Conservation (phyloP, 1,140 invertebrate genomes). For the Mercenaria mercenaria region DNA sequence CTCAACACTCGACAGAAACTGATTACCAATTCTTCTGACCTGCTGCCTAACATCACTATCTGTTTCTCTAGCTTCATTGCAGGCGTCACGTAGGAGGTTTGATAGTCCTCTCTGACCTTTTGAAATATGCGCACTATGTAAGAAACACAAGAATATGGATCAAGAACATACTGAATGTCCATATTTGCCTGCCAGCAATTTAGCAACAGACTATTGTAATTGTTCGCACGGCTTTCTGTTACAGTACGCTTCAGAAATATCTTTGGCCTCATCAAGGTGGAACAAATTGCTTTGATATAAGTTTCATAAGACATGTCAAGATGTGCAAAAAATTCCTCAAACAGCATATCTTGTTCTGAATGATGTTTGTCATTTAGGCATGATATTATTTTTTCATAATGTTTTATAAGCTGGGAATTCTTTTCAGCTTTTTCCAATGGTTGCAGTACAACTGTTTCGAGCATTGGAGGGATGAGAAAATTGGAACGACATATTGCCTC, state of each 20-base stretch:
- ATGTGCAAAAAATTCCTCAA: background rate
- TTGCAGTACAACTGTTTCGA: background rate
- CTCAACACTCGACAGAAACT: constrained; percentile 21
- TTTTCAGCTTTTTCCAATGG: too few species aligned
- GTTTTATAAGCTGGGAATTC: too few species aligned
- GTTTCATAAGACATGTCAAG: background rate
- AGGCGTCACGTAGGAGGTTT: background rate
- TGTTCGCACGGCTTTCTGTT: constrained; percentile 58
- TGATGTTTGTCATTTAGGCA: too few species aligned
- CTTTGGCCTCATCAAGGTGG: background rate
- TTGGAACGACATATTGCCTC: background rate
- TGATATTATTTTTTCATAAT: too few species aligned
- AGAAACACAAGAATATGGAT: constrained; percentile 38
- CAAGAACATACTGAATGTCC: constrained; percentile 58
- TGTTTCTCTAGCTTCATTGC: constrained; percentile 38
- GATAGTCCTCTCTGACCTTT: constrained; percentile 35
- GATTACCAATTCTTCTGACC: constrained; percentile 37
- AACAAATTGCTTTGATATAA: background rate
- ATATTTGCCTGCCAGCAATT: constrained; percentile 30
- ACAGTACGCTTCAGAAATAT: background rate
- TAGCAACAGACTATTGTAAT: constrained; percentile 51
- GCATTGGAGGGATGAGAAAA: constrained; percentile 7
- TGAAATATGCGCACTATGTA: constrained; percentile 41
- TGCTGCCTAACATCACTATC: constrained; percentile 31
- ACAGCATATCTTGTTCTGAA: background rate